Base-by-base conservation (phyloP, 2,797 vertebrate genomes). In the Pangasius macronema region DNA sequence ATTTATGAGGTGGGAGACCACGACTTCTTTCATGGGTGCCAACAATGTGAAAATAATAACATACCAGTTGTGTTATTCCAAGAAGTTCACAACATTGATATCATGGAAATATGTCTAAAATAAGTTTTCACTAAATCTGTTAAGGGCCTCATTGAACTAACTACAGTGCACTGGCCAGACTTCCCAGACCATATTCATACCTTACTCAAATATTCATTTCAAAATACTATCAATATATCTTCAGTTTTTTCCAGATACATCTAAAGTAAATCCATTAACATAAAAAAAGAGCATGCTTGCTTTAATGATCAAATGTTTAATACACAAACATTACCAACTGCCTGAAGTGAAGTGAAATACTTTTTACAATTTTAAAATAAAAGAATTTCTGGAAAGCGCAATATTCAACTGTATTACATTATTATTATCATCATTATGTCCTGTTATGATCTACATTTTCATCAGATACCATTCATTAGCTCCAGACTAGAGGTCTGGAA, bases 1-100 rank as follows among this genome's bases (percentile, higher is more conserved):
- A 80, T 80, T 80, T 80, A 80, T 80, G 33, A 59, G 33, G 22
- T 80, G 10, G 4, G 77, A 80, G 20, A 57, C 30, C 53, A 81
- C 1, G 46, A 27, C 10, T 39, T 59, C 53, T 36, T 42, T 61
- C 22, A 63, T 63, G 55, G 24, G 36, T 61, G 55, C 57, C 36
- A 81, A 18, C 20, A 80, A 59, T 39, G 22, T 59, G 79, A 63
- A 79, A 55, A 42, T 39, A 81, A 59, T 63, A 61, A 82, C 39
- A 82, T 63, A 82, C 39, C 33, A 59, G 33, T 55, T 79, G 1
- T 33, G 33, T 80, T 39, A 59, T 42, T 65, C 4, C 39, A 49
- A 63, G 79, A 82, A 20, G 27, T 82, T 82, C 39, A 65, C 80
- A 82, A 46, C 18, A 49, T 7, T 65, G 39, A 65, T 65, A 30